Percentiles rank a stretch among this genome's conserved stretches.
These are phyloP conservation scores for Hetaerina titia DNA, from an alignment of 2,888 invertebrate genomes.

Conservation along the genomic window DNA sequence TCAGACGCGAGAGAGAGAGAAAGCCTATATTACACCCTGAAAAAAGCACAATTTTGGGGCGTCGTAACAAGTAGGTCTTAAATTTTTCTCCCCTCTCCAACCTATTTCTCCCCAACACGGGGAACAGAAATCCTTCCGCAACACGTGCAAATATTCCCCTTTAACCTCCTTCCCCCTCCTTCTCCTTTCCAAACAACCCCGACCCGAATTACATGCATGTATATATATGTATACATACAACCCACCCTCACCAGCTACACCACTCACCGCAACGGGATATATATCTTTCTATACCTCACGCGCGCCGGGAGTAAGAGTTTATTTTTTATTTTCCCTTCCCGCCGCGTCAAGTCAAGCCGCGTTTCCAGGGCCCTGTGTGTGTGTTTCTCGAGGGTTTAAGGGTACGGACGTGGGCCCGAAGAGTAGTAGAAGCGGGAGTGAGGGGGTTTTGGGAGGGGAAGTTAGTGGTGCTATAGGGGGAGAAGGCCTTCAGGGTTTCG, in stretches of 20 bases:
- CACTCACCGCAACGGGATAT: not conserved
- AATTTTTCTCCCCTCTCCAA: not conserved
- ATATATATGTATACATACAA: not conserved
- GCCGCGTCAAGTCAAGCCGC: not conserved
- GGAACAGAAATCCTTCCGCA: not conserved
- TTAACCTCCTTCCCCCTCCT: not conserved
- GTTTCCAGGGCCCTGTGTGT: not conserved
- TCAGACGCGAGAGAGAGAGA: not conserved
- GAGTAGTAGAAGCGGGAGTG: not conserved
- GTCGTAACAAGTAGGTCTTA: constrained; percentile 21
- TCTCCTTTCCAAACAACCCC: not conserved
- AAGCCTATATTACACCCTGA: not conserved
- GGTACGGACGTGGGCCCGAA: not conserved
- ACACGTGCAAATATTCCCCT: constrained; percentile 25
- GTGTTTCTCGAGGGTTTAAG: not conserved
- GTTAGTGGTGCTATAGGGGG: not conserved
- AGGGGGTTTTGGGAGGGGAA: not conserved
- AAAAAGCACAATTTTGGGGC: not conserved
- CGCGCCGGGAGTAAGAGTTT: not conserved
- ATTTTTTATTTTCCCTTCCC: not conserved
- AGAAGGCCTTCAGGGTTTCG: not conserved
- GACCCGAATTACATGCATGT: not conserved
- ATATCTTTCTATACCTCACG: not conserved
- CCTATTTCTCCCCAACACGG: not conserved
- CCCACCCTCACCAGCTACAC: not conserved